A percentile compares a stretch with the other conserved stretches of the same genome.
Conservation (phyloP, 2,888 invertebrate species). For the Clitarchus hookeri region DNA sequence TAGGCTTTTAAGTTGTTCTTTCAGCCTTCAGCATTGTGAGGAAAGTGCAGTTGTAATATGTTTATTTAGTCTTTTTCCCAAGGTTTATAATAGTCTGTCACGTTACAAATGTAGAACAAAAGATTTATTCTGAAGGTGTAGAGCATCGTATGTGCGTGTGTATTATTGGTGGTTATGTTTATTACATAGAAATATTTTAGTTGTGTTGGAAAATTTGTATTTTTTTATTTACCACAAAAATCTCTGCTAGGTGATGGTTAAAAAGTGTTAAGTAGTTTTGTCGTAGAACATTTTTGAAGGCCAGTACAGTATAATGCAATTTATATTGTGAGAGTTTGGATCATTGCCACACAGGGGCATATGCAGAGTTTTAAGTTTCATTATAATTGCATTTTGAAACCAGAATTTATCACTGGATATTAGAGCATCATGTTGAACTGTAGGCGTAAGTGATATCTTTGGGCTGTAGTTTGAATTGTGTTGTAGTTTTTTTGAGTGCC, state of each 20-base stretch:
- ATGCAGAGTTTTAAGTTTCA: too few species aligned
- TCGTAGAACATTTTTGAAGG: background rate
- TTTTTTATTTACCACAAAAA: background rate
- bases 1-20: too few species aligned
- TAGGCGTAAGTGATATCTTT: background rate
- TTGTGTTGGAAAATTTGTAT: background rate
- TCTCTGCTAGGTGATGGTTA: background rate
- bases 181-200: background rate
- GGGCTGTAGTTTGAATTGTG: slow-evolving; percentile 8
- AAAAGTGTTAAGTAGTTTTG: background rate
- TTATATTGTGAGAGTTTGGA: background rate
- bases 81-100: background rate
- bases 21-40: background rate
- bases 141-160: background rate
- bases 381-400: too few species aligned
- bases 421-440: background rate
- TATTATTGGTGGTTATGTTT: background rate
- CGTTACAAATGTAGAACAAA: background rate
- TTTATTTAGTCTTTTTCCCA: background rate
- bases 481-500: slow-evolving; percentile 14
- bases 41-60: background rate
- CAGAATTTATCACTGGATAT: too few species aligned
- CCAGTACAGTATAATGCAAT: background rate
- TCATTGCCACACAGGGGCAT: background rate
- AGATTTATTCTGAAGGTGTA: background rate